Evolutionary conservation across 2,113 vertebrate genomes (phyloP), one percentile per base, ranked within the genome.

Genomic region (Xenopus borealis): DNA sequence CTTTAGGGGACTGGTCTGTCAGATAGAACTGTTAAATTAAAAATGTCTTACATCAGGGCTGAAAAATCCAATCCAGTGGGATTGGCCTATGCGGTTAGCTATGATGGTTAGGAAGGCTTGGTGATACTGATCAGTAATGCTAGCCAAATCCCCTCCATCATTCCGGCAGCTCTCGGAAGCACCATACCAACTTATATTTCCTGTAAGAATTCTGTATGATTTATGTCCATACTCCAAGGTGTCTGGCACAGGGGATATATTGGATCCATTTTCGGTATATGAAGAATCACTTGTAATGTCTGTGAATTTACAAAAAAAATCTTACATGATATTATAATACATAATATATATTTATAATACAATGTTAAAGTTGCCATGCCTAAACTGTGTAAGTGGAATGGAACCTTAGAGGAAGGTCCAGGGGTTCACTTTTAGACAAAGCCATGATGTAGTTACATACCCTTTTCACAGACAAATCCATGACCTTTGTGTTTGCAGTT

Each of bases 21-120:
- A 40, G 12, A 55, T 1, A 14, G 12, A 55, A 14, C 52, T 55
- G n/a, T 55, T 16, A 55, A 55, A 55, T 14, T 55, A 13, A 50
- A 16, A 16, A 40, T 40, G 1, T 94, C 95, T 7, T 93, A 99
- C 96, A 30, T 96, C 84, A 17, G 88, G 67, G 46, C 93, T 94
- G 78, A 91, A 93, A 3, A 97, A 89, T 74, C 97, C 96, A 1
- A 99, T 99, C 96, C 96, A 99, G 86, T 94, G 94, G 16, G 81
- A 80, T 46, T 81, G 82, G 23, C 89, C 93, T 78, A 95, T 81
- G 67, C 88, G 91, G 70, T 88, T 95, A 82, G 96, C 82, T 30
- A 97, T 87, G 75, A 98, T 85, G 0, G 93, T 97, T 78, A 98
- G 94, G 89, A 98, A 98, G 58, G 96, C 92, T 81, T 98, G 97